Conservation (phyloP, 1,140 invertebrate genomes). For the Eufriesea mexicana region DNA sequence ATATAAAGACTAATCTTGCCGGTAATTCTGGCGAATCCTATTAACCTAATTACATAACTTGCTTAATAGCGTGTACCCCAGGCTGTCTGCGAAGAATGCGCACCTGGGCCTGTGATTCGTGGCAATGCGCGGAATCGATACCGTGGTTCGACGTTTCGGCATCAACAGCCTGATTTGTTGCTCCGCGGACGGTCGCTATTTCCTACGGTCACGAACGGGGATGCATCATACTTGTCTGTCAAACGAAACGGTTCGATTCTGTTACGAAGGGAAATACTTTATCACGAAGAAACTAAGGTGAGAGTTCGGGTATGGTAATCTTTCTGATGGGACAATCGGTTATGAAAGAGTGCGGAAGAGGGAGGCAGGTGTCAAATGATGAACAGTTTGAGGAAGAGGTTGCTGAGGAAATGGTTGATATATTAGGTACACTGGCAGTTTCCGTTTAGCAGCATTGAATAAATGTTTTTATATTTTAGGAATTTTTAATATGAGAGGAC, state of each 20-base stretch:
- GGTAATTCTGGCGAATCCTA: conserved; percentile 29
- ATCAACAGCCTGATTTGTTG: not conserved
- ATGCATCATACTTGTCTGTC: no score
- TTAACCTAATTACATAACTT: conserved; percentile 43
- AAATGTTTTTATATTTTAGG: no score
- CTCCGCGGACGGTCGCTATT: not conserved
- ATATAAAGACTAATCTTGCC: conserved; percentile 15
- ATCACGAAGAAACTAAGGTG: not conserved
- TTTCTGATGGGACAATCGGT: no score
- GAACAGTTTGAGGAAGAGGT: no score
- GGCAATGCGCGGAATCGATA: conserved; percentile 1
- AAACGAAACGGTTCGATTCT: no score
- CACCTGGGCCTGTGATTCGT: conserved; percentile 28
- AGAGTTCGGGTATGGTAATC: no score
- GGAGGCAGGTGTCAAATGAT: no score
- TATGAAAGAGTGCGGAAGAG: no score
- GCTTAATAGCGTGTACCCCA: conserved; percentile 20
- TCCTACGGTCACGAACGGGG: not conserved
- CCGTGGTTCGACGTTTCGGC: not conserved
- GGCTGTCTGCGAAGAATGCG: conserved; percentile 12
- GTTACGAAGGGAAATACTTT: not conserved
- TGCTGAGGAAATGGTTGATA: no score
- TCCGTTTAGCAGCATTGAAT: no score
- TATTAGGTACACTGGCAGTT: no score
- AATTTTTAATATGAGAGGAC: no score